Percentiles rank a stretch among this genome's conserved stretches.
Evolutionary conservation across 2,113 vertebrate species (phyloP).

Genomic region (Thamnaconus septentrionalis): DNA sequence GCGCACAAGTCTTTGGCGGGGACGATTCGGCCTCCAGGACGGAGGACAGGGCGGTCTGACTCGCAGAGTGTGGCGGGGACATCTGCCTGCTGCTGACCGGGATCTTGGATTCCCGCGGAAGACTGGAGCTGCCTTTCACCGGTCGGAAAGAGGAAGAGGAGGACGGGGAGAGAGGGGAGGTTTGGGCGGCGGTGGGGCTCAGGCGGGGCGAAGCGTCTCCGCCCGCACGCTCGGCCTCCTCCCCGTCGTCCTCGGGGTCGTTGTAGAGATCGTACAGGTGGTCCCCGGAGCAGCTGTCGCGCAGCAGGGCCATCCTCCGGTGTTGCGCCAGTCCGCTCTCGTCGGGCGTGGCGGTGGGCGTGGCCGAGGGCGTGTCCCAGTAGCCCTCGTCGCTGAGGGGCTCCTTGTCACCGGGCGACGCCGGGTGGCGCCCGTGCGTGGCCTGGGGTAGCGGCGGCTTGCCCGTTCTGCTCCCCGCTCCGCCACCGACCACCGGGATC

Average conservation of each 20-base stretch:
- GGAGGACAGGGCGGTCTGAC: constrained; percentile 79
- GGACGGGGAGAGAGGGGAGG: constrained; percentile 66
- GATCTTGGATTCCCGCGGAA: constrained; percentile 92
- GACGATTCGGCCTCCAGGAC: constrained; percentile 75
- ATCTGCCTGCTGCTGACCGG: constrained; percentile 85
- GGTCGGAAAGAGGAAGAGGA: constrained; percentile 78
- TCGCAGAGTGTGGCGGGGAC: constrained; percentile 80
- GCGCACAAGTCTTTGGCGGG: constrained; percentile 80
- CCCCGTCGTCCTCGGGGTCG: constrained; percentile 72
- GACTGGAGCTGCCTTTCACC: constrained; percentile 85
- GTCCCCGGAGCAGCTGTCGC: constrained; percentile 91
- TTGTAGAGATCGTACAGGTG: constrained; percentile 87
- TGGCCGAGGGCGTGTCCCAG: constrained; percentile 93
- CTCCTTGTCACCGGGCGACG: constrained; percentile 83
- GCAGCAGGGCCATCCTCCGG: constrained; percentile 76
- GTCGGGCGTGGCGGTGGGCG: constrained; percentile 88
- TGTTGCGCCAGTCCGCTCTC: constrained; percentile 74
- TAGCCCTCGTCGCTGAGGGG: constrained; percentile 92
- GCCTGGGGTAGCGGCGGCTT: constrained; percentile 56
- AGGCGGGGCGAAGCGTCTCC: constrained; percentile 78
- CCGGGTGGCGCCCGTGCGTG: constrained; percentile 57
- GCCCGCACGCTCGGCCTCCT: constrained; percentile 64
- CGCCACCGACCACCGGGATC: constrained; percentile 71
- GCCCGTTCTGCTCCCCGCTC: constrained; percentile 55
- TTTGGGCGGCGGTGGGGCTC: constrained; percentile 81